phyloP scores from a whole-genome alignment of 2,888 invertebrate species.

The Drosophila ustulata region DNA sequence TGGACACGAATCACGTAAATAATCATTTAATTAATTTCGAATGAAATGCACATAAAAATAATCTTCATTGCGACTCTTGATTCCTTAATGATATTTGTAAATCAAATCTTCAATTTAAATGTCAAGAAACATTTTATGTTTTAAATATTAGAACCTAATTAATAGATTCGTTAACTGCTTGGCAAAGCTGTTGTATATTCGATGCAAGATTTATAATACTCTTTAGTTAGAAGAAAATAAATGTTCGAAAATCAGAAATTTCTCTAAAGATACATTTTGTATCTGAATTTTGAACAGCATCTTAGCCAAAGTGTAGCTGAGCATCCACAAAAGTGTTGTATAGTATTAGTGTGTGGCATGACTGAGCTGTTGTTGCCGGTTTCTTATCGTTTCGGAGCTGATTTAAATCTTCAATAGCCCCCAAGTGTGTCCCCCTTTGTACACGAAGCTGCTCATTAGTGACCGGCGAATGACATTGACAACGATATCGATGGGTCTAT shows the following conservation, averaged over 20 bases:
- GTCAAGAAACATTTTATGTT: background rate
- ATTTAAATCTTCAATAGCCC: constrained; percentile 61
- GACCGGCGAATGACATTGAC: constrained; percentile 42
- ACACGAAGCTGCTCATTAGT: constrained; percentile 45
- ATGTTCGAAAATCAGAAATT: constrained; percentile 29
- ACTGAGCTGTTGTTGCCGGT: constrained; percentile 8
- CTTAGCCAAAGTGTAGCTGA: constrained; percentile 9
- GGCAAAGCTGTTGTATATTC: background rate
- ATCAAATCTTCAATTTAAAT: background rate
- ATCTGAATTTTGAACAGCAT: constrained; percentile 16
- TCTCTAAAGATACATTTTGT: constrained; percentile 33
- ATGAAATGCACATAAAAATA: constrained; percentile 2
- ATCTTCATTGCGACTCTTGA: constrained; percentile 3
- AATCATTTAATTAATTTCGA: background rate
- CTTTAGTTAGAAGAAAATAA: background rate
- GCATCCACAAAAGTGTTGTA: constrained; percentile 19
- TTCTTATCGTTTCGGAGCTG: constrained; percentile 38
- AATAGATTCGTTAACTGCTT: background rate
- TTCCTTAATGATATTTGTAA: background rate
- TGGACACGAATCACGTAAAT: background rate
- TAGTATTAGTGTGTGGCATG: constrained; percentile 17
- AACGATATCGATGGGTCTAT: constrained; percentile 52
- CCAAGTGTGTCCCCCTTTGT: constrained; percentile 8
- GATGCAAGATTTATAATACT: background rate
- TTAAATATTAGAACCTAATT: background rate